A percentile compares a stretch with the other conserved stretches of the same genome.
phyloP scores from a whole-genome alignment of 2,797 vertebrate species.

The Sebastes baramenuke region DNA sequence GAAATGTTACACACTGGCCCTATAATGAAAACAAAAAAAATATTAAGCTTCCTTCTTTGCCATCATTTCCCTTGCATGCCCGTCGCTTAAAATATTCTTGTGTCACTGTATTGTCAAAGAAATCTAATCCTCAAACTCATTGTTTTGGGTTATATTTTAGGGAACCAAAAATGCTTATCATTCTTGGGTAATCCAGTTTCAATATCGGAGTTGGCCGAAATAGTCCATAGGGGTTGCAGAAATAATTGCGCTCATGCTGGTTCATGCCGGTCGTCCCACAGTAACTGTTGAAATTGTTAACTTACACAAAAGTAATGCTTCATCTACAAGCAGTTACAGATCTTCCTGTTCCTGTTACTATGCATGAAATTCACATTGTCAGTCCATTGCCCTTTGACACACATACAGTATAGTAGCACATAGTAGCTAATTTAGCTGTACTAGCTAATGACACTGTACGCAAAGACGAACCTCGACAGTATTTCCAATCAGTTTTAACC shows the following conservation, averaged over 20 bases:
- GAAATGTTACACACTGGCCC: too few relatives aligned
- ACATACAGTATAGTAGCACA: not conserved
- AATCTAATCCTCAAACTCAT: not conserved
- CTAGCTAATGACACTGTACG: not conserved
- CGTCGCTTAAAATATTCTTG: not conserved
- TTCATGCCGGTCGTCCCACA: not conserved
- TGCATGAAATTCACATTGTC: not conserved
- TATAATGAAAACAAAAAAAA: not conserved
- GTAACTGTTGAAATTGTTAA: not conserved
- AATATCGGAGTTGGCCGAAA: not conserved
- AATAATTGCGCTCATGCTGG: not conserved
- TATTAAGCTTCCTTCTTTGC: not conserved
- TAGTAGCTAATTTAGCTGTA: not conserved
- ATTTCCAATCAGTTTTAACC: slow-evolving; percentile 55
- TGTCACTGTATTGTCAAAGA: not conserved
- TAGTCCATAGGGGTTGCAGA: not conserved
- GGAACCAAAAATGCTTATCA: not conserved
- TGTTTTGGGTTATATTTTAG: not conserved
- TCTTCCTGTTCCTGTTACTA: not conserved
- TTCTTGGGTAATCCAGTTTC: not conserved
- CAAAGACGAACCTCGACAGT: slow-evolving; percentile 18
- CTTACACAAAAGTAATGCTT: not conserved
- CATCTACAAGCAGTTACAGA: not conserved
- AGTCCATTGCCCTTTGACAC: not conserved
- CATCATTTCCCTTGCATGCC: not conserved